These are phyloP conservation scores for Macrosoma leucophasiata DNA, from an alignment of 2,888 invertebrate genomes.

Conservation along the genomic window DNA sequence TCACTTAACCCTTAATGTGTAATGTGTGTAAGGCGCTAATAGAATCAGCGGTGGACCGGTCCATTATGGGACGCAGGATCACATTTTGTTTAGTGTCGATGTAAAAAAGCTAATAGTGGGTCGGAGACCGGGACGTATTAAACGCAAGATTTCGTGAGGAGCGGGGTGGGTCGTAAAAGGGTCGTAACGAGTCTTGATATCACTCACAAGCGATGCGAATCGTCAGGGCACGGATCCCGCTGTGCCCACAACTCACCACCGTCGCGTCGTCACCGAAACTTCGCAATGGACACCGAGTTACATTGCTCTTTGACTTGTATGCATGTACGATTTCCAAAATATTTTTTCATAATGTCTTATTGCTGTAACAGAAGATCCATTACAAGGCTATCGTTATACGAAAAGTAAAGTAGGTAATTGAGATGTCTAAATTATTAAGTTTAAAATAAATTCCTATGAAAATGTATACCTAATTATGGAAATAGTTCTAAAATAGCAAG, in stretches of 20 bases:
- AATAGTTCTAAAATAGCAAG: too few species aligned
- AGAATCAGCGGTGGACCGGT: conserved; percentile 43
- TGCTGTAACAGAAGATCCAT: too few species aligned
- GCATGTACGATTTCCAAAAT: too few species aligned
- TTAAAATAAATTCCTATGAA: too few species aligned
- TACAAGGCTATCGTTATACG: too few species aligned
- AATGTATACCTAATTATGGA: too few species aligned
- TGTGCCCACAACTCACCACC: conserved; percentile 33
- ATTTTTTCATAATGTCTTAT: too few species aligned
- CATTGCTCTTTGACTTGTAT: too few species aligned
- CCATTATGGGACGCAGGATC: conserved; percentile 28
- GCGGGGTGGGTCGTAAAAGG: conserved; percentile 45
- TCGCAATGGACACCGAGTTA: too few species aligned
- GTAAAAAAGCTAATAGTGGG: conserved; percentile 49
- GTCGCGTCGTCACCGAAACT: conserved; percentile 9
- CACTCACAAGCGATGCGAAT: conserved; percentile 42
- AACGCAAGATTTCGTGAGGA: conserved; percentile 48
- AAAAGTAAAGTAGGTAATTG: too few species aligned
- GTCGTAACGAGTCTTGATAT: conserved; percentile 43
- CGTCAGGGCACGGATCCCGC: conserved; percentile 53
- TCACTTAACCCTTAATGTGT: conserved; percentile 18
- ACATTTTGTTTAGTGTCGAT: conserved; percentile 39
- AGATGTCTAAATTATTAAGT: too few species aligned
- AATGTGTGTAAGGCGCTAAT: conserved; percentile 41
- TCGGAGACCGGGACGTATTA: conserved; percentile 46